Percentiles rank a stretch among this genome's conserved stretches.
phyloP scores from a whole-genome alignment of 2,113 vertebrate species.

The Gorsachius goisagi region DNA sequence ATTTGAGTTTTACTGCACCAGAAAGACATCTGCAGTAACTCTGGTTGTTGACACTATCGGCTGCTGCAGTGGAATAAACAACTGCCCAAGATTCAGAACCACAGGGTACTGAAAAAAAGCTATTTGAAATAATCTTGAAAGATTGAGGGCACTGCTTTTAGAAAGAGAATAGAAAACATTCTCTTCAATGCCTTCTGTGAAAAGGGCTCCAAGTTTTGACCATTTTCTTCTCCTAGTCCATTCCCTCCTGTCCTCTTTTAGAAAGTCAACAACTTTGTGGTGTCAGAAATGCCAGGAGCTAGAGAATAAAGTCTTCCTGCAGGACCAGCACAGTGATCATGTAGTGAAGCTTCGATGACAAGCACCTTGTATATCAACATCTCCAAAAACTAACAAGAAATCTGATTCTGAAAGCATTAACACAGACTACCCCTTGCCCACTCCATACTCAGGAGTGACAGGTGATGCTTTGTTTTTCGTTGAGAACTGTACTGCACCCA shows the following conservation, averaged over 20 bases:
- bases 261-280: background rate
- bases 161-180: background rate
- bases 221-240: background rate
- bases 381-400: background rate
- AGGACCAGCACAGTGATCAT: background rate
- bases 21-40: background rate
- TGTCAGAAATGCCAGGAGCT: background rate
- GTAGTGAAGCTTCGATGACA: background rate
- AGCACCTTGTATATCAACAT: background rate
- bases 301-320: background rate
- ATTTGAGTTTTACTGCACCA: background rate
- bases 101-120: background rate
- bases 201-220: background rate
- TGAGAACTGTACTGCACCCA: background rate
- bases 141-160: constrained; percentile 32
- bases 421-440: background rate
- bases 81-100: background rate
- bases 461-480: background rate
- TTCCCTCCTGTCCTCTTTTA: background rate
- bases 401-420: background rate
- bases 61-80: background rate
- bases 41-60: background rate
- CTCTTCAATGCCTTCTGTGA: background rate
- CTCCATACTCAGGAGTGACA: background rate
- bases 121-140: constrained; percentile 18